Conservation (phyloP, 1,140 invertebrate genomes). For the Papilio dardanus region DNA sequence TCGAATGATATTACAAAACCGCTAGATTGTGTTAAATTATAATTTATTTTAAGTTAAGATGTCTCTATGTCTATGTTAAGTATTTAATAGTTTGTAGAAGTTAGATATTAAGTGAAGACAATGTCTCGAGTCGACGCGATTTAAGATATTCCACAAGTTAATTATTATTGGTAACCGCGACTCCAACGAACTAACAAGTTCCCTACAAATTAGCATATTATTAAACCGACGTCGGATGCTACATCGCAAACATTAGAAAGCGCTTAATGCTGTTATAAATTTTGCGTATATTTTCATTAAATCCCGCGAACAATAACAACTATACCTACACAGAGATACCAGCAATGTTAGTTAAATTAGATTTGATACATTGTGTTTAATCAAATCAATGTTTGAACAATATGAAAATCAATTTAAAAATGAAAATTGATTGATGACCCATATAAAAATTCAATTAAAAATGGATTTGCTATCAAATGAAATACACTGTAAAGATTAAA, state of each 20-base stretch:
- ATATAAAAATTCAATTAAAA: neutral
- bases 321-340: neutral
- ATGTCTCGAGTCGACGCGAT: constrained; percentile 5
- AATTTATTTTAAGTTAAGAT: neutral
- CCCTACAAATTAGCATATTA: constrained; percentile 40
- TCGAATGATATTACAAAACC: neutral
- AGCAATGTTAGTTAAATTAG: neutral
- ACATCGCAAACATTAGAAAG: constrained; percentile 25
- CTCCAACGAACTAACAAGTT: constrained; percentile 40
- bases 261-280: constrained; percentile 31
- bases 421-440: neutral
- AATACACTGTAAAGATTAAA: neutral
- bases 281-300: constrained; percentile 34
- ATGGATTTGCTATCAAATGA: neutral
- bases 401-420: neutral
- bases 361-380: constrained; percentile 5
- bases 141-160: constrained; percentile 26
- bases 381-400: constrained; percentile 8
- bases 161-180: constrained; percentile 34
- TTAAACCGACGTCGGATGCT: constrained; percentile 41
- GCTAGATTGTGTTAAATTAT: neutral
- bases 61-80: neutral
- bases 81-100: neutral
- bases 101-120: constrained; percentile 3
- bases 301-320: constrained; percentile 7